Evolutionary conservation across 92 coral and sea anemone species (phyloP).

Genomic region (Epizoanthus ramosus): DNA sequence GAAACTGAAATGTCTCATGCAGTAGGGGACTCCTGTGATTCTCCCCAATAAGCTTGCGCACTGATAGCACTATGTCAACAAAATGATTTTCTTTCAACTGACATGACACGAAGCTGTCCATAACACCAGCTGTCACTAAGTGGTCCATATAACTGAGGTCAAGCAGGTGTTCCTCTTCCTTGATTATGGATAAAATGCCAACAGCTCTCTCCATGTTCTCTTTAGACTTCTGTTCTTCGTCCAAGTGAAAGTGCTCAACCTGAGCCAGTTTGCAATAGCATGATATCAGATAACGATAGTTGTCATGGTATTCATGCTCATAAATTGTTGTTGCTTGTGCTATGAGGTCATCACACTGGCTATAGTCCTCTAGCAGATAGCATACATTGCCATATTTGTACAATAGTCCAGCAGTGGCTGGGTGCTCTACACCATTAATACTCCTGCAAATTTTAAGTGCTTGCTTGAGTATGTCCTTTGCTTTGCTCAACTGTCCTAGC

Average conservation of each 20-base stretch:
- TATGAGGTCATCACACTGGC: background rate
- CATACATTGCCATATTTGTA: background rate
- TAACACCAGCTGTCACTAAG: background rate
- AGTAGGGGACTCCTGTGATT: background rate
- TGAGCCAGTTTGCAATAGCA: conserved; percentile 9
- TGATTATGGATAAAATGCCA: background rate
- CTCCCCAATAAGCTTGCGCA: background rate
- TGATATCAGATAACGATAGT: background rate
- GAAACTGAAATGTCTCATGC: background rate
- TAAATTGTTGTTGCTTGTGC: background rate
- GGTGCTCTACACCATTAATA: background rate
- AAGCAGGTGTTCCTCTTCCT: background rate
- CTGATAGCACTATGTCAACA: background rate
- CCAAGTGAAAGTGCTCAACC: conserved; percentile 2
- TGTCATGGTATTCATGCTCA: background rate
- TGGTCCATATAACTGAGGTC: background rate
- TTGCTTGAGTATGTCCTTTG: background rate
- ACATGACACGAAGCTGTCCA: background rate
- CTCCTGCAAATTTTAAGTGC: background rate
- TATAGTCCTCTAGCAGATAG: conserved; percentile 4
- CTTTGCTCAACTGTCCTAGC: background rate
- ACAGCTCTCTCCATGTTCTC: conserved; percentile 2
- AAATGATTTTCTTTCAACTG: background rate
- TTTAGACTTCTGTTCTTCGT: background rate
- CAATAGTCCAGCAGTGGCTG: background rate